A percentile compares a stretch with the other conserved stretches of the same genome.
Conservation (phyloP, 1,140 invertebrate species). For the Heliconius eleuchia region DNA sequence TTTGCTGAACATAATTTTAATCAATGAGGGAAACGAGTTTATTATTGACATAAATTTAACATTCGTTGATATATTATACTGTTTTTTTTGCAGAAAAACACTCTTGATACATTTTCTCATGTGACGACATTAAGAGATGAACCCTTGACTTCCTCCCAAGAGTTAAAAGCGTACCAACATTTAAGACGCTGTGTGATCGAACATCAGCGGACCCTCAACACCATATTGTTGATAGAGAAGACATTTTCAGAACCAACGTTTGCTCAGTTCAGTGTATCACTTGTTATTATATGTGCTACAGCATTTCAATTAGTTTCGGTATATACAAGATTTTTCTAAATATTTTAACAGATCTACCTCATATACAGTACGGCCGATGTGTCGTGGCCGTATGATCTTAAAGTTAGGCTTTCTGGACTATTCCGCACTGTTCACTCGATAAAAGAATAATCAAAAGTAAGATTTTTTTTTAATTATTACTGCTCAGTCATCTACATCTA, state of each 20-base stretch:
- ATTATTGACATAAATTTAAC: no score
- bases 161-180: background rate
- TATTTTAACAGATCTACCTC: no score
- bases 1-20: no score
- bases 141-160: background rate
- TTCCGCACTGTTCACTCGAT: no score
- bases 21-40: no score
- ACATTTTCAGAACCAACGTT: slow-evolving; percentile 77
- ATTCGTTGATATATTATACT: background rate
- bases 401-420: no score
- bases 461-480: no score
- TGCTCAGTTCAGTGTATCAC: slow-evolving; percentile 78
- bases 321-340: slow-evolving; percentile 29
- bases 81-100: background rate
- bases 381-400: no score
- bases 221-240: slow-evolving; percentile 61
- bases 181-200: slow-evolving; percentile 41
- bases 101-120: background rate
- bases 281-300: slow-evolving; percentile 80
- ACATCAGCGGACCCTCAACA: slow-evolving; percentile 63
- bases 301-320: slow-evolving; percentile 80
- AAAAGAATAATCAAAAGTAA: no score
- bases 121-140: background rate
- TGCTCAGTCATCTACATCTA: no score
- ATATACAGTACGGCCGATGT: no score